Evolutionary conservation across 2,797 vertebrate genomes (phyloP), one percentile per base, ranked within the genome.

Genomic region (Tachyglossus aculeatus): DNA sequence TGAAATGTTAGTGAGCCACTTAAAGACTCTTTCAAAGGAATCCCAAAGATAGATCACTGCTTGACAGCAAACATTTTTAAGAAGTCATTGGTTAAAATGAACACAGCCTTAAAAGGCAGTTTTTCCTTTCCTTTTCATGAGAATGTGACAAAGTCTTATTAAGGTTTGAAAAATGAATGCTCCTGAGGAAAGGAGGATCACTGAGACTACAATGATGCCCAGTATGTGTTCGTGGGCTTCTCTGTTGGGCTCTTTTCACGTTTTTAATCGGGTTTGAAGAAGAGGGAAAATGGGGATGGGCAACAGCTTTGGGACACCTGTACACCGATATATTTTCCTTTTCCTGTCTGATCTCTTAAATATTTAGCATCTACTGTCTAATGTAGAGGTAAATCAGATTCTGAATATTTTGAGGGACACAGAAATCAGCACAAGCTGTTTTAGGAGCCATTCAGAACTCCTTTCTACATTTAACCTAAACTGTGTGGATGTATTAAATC

Each of bases 81-180:
- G 67, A 19, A 60, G 76, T 80, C 71, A 78, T 48, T 47, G 53
- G n/a, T 71, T 61, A 59, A 65, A 34, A 56, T 74, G 50, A 62
- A 14, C 44, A 71, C 48, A 64, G 34, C 32, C 41, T 82, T 69
- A 71, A 78, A 50, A 36, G 67, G 54, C 68, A 84, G 52, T 50
- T 37, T 81, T 3, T 47, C 60, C 61, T 72, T 16, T 18, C 52
- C 73, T 62, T 71, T 64, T 79, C 51, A 70, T 33, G 14, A 71
- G 52, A 78, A 27, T 54, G 32, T 82, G 77, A 57, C 52, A 72
- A 64, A 39, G 50, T 77, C 64, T 80, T 76, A 76, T 86, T 83
- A 86, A 76, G 76, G 76, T 83, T 84, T 86, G 80, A 81, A 78
- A 81, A 86, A 60, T 84, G 75, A 81, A 83, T 81, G 63, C 80